Conservation (phyloP, 2,797 vertebrate species). For the Spondyliosoma cantharus region DNA sequence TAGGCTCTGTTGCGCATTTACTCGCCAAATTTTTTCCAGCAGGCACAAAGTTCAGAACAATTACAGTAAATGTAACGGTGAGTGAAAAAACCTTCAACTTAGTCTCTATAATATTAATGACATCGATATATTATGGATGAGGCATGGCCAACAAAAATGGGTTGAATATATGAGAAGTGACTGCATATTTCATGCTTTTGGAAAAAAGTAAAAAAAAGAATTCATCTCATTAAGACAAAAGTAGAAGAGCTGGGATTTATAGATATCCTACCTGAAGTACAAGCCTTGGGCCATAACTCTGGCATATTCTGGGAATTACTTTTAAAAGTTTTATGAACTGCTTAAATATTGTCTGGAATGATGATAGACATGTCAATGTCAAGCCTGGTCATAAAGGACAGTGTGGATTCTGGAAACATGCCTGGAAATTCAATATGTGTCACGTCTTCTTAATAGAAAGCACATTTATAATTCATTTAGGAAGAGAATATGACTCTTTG, state of each 20-base stretch:
- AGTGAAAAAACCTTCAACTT: conserved; percentile 31
- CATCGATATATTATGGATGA: conserved; percentile 54
- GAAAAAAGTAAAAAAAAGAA: conserved; percentile 11
- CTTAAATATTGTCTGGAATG: conserved; percentile 16
- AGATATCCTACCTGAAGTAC: conserved; percentile 26
- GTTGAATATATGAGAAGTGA: conserved; percentile 33
- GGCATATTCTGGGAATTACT: conserved; percentile 18
- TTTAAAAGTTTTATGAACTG: conserved; percentile 20
- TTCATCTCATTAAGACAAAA: conserved; percentile 33
- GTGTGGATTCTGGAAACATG: not conserved
- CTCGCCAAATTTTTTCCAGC: conserved; percentile 9
- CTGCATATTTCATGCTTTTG: conserved; percentile 52
- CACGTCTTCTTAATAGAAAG: not conserved
- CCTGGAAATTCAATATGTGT: not conserved
- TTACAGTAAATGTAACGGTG: conserved; percentile 18
- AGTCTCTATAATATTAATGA: conserved; percentile 49
- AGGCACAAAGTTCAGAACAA: conserved; percentile 37
- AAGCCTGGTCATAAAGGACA: not conserved
- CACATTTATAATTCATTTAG: not conserved
- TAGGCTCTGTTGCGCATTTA: conserved; percentile 20
- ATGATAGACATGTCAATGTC: conserved; percentile 6
- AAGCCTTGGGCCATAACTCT: conserved; percentile 11
- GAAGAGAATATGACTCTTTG: not conserved
- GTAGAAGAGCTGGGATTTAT: conserved; percentile 33
- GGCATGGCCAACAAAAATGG: conserved; percentile 19